Percentiles rank a stretch among this genome's conserved stretches.
These are phyloP conservation scores for Lepidocyrtinus sp. DNA, from an alignment of 2,888 invertebrate genomes.

Conservation along the genomic window DNA sequence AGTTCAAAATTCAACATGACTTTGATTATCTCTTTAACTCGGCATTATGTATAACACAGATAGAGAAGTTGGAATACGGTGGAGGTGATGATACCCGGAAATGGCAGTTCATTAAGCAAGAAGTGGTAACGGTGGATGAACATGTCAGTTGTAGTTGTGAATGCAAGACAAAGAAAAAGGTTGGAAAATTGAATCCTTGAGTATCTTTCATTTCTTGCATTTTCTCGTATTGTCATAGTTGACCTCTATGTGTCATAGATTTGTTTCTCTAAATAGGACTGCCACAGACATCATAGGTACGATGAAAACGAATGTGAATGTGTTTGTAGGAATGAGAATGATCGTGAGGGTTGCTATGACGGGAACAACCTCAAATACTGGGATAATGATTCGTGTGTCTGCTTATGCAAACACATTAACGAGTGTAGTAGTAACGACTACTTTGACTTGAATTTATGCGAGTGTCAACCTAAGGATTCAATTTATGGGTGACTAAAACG, in stretches of 20 bases:
- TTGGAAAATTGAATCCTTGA: constrained; percentile 12
- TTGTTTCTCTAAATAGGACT: constrained; percentile 47
- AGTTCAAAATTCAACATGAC: not conserved
- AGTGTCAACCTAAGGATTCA: constrained; percentile 41
- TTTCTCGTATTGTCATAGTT: not conserved
- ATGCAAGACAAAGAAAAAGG: constrained; percentile 59
- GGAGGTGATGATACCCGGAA: constrained; percentile 46
- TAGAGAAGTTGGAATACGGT: constrained; percentile 53
- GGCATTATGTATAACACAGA: constrained; percentile 29
- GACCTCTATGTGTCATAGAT: not conserved
- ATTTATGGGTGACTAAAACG: not conserved
- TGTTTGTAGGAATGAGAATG: constrained; percentile 51
- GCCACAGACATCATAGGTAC: constrained; percentile 56
- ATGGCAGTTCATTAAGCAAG: constrained; percentile 30
- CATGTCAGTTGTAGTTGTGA: constrained; percentile 61
- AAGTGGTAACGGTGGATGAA: constrained; percentile 42
- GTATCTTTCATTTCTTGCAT: not conserved
- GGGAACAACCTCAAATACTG: constrained; percentile 51
- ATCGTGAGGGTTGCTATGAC: constrained; percentile 28
- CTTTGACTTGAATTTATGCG: constrained; percentile 53
- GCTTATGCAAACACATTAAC: constrained; percentile 56
- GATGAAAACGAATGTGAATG: constrained; percentile 59
- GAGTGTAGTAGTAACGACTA: constrained; percentile 58
- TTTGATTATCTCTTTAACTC: not conserved
- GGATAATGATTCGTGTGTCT: constrained; percentile 58